Evolutionary conservation across 2,113 vertebrate genomes (phyloP), one percentile per base, ranked within the genome.

Genomic region (Sylvicapra grimmia): DNA sequence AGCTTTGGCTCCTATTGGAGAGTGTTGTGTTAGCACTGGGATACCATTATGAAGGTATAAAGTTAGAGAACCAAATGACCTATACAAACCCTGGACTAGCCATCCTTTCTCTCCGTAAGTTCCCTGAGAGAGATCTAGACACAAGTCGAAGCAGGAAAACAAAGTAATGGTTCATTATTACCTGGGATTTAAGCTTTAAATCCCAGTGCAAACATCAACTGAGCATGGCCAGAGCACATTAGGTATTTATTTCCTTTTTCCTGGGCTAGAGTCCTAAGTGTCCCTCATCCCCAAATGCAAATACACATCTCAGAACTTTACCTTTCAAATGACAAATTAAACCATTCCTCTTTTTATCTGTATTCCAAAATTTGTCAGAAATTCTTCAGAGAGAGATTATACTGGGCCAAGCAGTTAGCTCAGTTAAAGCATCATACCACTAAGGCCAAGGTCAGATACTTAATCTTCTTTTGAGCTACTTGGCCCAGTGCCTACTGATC

Each of bases 161-260:
- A 93, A 87, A 65, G 31, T 80, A 82, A 90, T 83, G 83, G 49
- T 87, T 75, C 86, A 92, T 94, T 85, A 79, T 65, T 87, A 90
- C 49, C 36, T 95, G n/a, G 31, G 31, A 84, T 85, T 59, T 96
- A 77, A 93, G 58, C 40, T 95, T 54, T 85, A 80, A 80, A 85
- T 80, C 44, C 58, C 31, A 94, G 40, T 82, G n/a, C 31, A 54
- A 93, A 94, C 68, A 29, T 54, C n/a, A 96, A 89, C 12, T 80
- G 16, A 96, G 18, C 12, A 12, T n/a, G 31, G 18, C 15, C 40
- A 33, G 18, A 40, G 19, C 4, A 86, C 33, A 63, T 82, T 61
- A 59, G 31, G 6, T 3, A 86, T 89, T 90, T 65, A 89, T 94
- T 82, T 75, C 58, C 47, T 94, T 93, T 92, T 93, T 65, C 49